phyloP scores from a whole-genome alignment of 2,797 vertebrate species.

The Halcyon chelicuti region DNA sequence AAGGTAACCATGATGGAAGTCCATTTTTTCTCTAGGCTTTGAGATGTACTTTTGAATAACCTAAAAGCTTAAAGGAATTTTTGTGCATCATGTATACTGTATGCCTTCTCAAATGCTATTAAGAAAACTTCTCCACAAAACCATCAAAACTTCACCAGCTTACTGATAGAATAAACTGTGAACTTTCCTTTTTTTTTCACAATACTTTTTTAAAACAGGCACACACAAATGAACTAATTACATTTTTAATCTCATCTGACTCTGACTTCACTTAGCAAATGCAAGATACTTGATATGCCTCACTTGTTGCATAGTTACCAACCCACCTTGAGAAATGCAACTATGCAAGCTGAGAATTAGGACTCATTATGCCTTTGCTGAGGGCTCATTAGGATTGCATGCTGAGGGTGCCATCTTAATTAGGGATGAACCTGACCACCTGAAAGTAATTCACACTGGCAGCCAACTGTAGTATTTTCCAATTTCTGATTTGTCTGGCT shows the following conservation, averaged over 20 bases:
- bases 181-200: neutral
- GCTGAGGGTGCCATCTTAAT: constrained; percentile 62
- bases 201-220: neutral
- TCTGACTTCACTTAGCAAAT: constrained; percentile 11
- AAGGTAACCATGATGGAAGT: neutral
- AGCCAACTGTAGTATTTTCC: constrained; percentile 65
- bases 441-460: constrained; percentile 72
- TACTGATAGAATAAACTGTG: neutral
- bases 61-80: neutral
- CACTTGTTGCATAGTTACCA: constrained; percentile 46
- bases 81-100: neutral
- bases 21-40: neutral
- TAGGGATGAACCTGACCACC: constrained; percentile 71
- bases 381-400: constrained; percentile 56
- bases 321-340: constrained; percentile 7
- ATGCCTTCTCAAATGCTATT: neutral
- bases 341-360: constrained; percentile 50
- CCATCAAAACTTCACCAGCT: neutral
- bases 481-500: constrained; percentile 56
- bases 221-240: neutral
- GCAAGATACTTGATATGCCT: constrained; percentile 8
- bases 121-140: neutral
- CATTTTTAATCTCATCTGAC: constrained; percentile 18
- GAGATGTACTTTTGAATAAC: neutral
- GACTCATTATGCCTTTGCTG: constrained; percentile 31